phyloP scores from a whole-genome alignment of 2,113 vertebrate genomes.

The Suricata suricatta region DNA sequence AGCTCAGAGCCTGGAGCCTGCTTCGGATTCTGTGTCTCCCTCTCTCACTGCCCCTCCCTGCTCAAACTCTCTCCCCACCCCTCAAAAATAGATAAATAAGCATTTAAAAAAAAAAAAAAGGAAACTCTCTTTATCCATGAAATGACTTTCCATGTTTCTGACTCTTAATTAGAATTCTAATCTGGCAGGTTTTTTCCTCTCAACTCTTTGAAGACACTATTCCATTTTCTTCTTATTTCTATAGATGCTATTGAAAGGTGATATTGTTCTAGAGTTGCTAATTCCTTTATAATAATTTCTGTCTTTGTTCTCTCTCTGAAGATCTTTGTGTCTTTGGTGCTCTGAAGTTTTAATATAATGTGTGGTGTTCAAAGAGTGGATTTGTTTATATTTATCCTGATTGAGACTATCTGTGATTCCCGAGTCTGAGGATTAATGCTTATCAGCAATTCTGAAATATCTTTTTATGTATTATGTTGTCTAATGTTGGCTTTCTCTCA shows the following conservation, averaged over 20 bases:
- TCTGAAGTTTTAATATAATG: neutral
- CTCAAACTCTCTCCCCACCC: too few relatives aligned
- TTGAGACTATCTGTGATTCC: neutral
- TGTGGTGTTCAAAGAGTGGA: neutral
- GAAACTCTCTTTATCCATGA: neutral
- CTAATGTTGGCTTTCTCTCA: neutral
- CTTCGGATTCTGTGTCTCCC: too few relatives aligned
- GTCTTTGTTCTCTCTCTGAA: neutral
- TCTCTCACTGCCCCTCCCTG: too few relatives aligned
- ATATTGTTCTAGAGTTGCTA: neutral
- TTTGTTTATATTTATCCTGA: constrained; percentile 14
- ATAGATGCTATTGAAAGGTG: neutral
- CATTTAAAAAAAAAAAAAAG: neutral
- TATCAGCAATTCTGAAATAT: neutral
- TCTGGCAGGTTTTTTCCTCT: neutral
- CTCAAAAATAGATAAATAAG: too few relatives aligned
- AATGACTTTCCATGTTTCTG: neutral
- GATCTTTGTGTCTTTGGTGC: neutral
- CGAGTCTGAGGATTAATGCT: neutral
- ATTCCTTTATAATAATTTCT: neutral
- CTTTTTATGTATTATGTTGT: neutral
- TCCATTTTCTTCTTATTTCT: neutral
- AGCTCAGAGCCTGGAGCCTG: too few relatives aligned
- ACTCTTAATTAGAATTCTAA: neutral
- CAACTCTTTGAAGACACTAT: neutral